phyloP scores from a whole-genome alignment of 2,888 invertebrate genomes.

The Unio delphinus region DNA sequence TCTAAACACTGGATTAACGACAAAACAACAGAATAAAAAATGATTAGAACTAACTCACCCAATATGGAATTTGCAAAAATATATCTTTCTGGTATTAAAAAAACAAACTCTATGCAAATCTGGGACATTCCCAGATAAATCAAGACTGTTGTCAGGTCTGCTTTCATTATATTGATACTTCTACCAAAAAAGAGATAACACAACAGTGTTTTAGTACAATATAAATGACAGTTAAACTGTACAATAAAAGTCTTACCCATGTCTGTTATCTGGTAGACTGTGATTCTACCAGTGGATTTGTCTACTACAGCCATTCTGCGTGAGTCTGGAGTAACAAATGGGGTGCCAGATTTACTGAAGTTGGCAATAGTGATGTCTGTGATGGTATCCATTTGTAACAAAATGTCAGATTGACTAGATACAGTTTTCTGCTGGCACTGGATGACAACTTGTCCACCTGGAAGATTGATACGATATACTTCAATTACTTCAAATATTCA shows the following conservation, averaged over 20 bases:
- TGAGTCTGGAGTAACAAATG: constrained; percentile 81
- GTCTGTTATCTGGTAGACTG: constrained; percentile 78
- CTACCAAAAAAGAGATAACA: no score
- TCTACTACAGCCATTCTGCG: constrained; percentile 80
- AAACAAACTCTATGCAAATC: no score
- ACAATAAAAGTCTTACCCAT: constrained; percentile 72
- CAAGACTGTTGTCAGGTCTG: no score
- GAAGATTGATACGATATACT: not conserved
- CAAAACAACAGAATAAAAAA: no score
- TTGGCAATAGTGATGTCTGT: constrained; percentile 74
- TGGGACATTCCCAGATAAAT: no score
- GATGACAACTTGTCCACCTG: constrained; percentile 82
- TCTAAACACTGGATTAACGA: no score
- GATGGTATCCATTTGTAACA: constrained; percentile 81
- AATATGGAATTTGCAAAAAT: no score
- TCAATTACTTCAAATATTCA: no score
- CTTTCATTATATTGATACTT: no score
- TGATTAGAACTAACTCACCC: no score
- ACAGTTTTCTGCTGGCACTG: constrained; percentile 74
- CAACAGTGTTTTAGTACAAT: no score
- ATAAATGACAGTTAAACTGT: not conserved
- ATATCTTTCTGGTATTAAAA: no score
- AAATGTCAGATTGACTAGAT: constrained; percentile 72
- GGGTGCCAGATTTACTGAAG: constrained; percentile 64
- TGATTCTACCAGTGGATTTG: constrained; percentile 75